phyloP scores from a whole-genome alignment of 92 coral and sea anemone genomes.

The Micromussa lordhowensis region DNA sequence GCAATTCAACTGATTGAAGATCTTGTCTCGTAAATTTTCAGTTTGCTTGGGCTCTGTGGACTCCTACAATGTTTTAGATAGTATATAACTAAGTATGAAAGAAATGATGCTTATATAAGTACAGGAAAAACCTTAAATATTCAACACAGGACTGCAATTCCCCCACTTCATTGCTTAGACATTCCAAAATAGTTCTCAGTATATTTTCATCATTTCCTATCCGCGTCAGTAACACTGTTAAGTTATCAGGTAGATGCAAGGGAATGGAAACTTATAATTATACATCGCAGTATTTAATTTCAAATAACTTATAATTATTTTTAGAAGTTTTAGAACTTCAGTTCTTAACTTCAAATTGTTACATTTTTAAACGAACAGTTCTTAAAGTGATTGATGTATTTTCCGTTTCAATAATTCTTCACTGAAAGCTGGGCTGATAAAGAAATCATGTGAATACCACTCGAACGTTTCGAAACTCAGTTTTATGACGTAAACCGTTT shows the following conservation, averaged over 20 bases:
- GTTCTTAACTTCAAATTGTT: background rate
- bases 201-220: background rate
- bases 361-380: background rate
- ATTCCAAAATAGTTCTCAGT: background rate
- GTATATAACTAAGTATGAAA: background rate
- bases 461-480: background rate
- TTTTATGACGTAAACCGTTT: background rate
- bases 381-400: background rate
- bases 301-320: background rate
- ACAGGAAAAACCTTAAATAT: background rate
- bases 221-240: background rate
- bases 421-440: background rate
- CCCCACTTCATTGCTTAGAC: background rate
- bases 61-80: background rate
- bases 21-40: background rate
- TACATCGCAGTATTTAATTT: background rate
- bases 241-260: background rate
- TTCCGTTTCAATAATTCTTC: background rate
- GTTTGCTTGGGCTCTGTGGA: background rate
- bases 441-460: background rate
- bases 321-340: background rate
- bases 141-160: background rate
- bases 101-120: background rate
- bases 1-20: background rate
- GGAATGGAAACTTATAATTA: background rate